phyloP scores from a whole-genome alignment of 2,797 vertebrate genomes.

The Odontamblyopus rebecca region DNA sequence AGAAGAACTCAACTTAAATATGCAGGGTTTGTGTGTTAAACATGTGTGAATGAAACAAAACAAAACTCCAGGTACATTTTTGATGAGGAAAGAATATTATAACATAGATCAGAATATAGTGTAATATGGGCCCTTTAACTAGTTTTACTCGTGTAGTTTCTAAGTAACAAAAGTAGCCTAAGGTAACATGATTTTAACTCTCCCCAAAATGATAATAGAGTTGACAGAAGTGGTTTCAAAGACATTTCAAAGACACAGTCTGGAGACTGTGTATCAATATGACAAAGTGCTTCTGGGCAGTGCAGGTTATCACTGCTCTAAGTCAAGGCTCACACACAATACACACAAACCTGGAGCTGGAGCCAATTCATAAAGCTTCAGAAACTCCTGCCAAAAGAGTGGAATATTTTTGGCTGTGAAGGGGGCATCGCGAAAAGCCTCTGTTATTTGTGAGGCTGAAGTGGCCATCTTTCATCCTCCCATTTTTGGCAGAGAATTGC shows the following conservation, averaged over 20 bases:
- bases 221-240: neutral
- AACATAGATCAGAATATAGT: too few species aligned
- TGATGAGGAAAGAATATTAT: too few species aligned
- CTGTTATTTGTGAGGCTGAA: conserved; percentile 1
- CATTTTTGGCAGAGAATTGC: conserved; percentile 12
- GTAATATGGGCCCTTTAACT: too few species aligned
- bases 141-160: too few species aligned
- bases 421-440: neutral
- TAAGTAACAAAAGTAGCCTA: too few species aligned
- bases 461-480: conserved; percentile 11
- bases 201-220: too few species aligned
- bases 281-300: neutral
- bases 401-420: conserved; percentile 9
- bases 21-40: too few species aligned
- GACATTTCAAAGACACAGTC: neutral
- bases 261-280: neutral
- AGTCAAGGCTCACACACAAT: neutral
- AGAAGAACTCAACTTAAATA: too few species aligned
- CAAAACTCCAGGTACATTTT: too few species aligned
- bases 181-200: too few species aligned
- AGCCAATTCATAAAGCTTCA: neutral
- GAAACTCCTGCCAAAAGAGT: neutral
- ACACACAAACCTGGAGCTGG: neutral
- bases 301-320: neutral
- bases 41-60: too few species aligned